phyloP scores from a whole-genome alignment of 2,797 vertebrate genomes.

The Anguilla pacifica region DNA sequence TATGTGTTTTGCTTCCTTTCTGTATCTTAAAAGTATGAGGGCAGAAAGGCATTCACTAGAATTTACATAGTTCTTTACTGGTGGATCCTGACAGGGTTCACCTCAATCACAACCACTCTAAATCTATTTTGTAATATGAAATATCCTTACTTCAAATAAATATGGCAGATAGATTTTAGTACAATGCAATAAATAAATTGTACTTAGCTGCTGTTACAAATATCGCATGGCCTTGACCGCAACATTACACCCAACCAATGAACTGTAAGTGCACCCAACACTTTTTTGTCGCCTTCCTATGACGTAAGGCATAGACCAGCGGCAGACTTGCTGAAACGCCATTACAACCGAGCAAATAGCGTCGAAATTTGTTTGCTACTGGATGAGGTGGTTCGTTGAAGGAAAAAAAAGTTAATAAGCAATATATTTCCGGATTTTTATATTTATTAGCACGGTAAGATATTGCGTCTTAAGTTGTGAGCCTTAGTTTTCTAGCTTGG shows the following conservation, averaged over 20 bases:
- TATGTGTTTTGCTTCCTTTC: too few relatives aligned
- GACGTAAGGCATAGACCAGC: slow-evolving; percentile 1
- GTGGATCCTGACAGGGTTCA: too few relatives aligned
- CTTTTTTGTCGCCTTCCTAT: neutral
- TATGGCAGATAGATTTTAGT: neutral
- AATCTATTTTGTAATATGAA: too few relatives aligned
- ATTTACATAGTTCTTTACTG: too few relatives aligned
- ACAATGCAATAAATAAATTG: neutral
- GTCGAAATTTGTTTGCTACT: neutral
- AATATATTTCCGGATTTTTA: neutral
- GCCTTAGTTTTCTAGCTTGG: neutral
- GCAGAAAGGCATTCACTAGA: too few relatives aligned
- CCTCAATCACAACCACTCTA: too few relatives aligned
- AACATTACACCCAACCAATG: too few relatives aligned
- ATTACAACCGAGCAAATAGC: neutral
- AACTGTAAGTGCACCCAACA: too few relatives aligned
- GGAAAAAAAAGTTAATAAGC: neutral
- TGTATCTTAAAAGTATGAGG: too few relatives aligned
- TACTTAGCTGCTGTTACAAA: neutral
- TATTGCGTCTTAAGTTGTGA: neutral
- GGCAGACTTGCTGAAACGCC: neutral
- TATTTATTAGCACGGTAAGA: neutral
- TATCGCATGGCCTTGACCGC: neutral
- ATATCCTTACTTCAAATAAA: too few relatives aligned
- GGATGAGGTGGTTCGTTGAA: neutral